phyloP scores from a whole-genome alignment of 2,113 vertebrate species.

The Siniperca knerii region DNA sequence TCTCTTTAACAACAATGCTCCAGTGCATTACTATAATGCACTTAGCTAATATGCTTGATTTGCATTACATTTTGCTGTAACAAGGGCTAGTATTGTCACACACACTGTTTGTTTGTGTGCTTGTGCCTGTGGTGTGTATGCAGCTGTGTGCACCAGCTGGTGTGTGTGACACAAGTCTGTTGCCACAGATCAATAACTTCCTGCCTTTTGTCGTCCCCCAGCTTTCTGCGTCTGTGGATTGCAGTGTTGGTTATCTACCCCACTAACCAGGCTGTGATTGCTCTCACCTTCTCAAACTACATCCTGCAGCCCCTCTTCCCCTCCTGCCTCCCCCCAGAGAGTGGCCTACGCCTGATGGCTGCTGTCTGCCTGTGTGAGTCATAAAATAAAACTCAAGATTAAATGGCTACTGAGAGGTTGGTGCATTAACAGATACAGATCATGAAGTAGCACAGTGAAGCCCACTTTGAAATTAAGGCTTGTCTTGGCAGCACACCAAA shows the following conservation, averaged over 20 bases:
- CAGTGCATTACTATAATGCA: slow-evolving; percentile 25
- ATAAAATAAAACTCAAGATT: background rate
- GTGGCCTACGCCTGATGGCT: slow-evolving; percentile 83
- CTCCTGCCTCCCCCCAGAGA: slow-evolving; percentile 85
- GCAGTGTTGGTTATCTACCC: slow-evolving; percentile 92
- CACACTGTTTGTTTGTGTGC: background rate
- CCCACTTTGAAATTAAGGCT: background rate
- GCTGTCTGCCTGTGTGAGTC: slow-evolving; percentile 88
- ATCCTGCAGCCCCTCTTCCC: slow-evolving; percentile 89
- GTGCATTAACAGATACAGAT: background rate
- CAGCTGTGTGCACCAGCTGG: no score
- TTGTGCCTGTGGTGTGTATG: background rate
- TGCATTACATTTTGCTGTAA: slow-evolving; percentile 3
- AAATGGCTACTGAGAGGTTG: background rate
- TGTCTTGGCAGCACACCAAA: background rate
- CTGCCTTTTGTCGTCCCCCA: slow-evolving; percentile 50
- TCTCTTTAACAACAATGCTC: slow-evolving; percentile 12
- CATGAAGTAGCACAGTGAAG: background rate
- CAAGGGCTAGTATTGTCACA: background rate
- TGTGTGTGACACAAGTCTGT: background rate
- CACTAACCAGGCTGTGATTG: slow-evolving; percentile 91
- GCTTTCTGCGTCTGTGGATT: slow-evolving; percentile 90
- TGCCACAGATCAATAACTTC: slow-evolving; percentile 1
- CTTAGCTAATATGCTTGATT: slow-evolving; percentile 13
- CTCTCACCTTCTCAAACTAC: slow-evolving; percentile 92